Percentiles rank a stretch among this genome's conserved stretches.
phyloP scores from a whole-genome alignment of 2,797 vertebrate species.

The Cirrhinus molitorella region DNA sequence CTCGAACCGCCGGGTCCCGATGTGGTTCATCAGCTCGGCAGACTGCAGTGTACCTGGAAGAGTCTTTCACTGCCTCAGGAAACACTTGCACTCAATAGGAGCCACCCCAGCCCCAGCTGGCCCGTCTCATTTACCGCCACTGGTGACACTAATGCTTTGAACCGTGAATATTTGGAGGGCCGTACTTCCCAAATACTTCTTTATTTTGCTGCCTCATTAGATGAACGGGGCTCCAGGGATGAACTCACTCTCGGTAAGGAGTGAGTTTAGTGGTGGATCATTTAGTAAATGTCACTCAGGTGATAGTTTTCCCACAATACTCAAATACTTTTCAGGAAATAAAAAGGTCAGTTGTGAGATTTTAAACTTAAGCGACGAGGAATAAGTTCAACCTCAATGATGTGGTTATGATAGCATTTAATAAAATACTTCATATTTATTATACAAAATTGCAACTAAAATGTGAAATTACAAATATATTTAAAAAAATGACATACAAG shows the following conservation, averaged over 20 bases:
- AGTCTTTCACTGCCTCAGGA: conserved; percentile 47
- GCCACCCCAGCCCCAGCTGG: conserved; percentile 56
- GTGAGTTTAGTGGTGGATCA: conserved; percentile 53
- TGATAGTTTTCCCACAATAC: conserved; percentile 57
- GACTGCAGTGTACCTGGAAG: conserved; percentile 56
- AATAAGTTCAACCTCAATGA: background rate
- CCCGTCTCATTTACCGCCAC: conserved; percentile 60
- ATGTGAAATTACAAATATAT: too few relatives aligned
- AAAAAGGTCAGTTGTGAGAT: background rate
- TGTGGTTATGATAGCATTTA: too few relatives aligned
- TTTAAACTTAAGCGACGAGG: background rate
- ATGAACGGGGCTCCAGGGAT: conserved; percentile 62
- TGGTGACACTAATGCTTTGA: conserved; percentile 57
- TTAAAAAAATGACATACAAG: too few relatives aligned
- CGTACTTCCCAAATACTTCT: conserved; percentile 64
- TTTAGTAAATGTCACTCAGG: conserved; percentile 53
- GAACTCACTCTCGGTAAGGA: conserved; percentile 38
- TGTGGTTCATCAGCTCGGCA: conserved; percentile 57
- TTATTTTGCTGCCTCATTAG: conserved; percentile 68
- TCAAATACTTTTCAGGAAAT: conserved; percentile 21
- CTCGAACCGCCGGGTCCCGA: conserved; percentile 19
- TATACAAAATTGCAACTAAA: too few relatives aligned
- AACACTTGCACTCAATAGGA: conserved; percentile 42
- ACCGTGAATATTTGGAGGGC: conserved; percentile 65
- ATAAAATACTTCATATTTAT: too few relatives aligned